Evolutionary conservation across 2,797 vertebrate genomes (phyloP).

Genomic region (Lepidocolaptes lacrymiger): DNA sequence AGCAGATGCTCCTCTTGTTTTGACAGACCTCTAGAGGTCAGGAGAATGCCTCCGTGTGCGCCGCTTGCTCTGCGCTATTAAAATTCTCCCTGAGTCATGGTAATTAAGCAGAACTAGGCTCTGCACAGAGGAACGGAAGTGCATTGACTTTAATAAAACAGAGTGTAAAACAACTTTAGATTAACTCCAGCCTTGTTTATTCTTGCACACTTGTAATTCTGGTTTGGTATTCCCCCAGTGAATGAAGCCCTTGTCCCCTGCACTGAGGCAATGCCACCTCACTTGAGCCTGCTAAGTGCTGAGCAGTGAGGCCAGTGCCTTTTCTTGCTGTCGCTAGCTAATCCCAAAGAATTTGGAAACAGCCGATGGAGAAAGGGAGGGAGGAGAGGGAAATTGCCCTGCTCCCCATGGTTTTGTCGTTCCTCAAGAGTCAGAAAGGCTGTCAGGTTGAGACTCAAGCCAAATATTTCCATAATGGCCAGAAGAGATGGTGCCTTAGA

Average conservation of each 20-base stretch:
- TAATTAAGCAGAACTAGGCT: slow-evolving; percentile 77
- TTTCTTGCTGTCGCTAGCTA: not conserved
- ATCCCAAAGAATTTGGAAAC: slow-evolving; percentile 50
- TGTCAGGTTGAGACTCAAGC: slow-evolving; percentile 8
- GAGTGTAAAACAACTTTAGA: slow-evolving; percentile 79
- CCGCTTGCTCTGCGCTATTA: slow-evolving; percentile 35
- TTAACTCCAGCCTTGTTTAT: slow-evolving; percentile 79
- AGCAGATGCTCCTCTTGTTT: slow-evolving; percentile 14
- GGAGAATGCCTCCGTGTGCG: slow-evolving; percentile 73
- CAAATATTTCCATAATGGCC: slow-evolving; percentile 31
- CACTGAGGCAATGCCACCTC: slow-evolving; percentile 7
- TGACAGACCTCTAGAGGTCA: slow-evolving; percentile 82
- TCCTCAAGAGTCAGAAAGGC: slow-evolving; percentile 34
- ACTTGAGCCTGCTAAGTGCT: slow-evolving; percentile 42
- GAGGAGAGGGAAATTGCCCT: not conserved
- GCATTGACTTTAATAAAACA: slow-evolving; percentile 80
- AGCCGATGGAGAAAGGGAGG: not conserved
- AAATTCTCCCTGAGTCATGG: slow-evolving; percentile 73
- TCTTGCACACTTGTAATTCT: slow-evolving; percentile 74
- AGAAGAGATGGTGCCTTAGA: not conserved
- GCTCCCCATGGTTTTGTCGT: not conserved
- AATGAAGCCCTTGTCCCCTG: slow-evolving; percentile 68
- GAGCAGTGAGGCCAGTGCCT: not conserved
- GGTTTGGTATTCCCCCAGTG: slow-evolving; percentile 60
- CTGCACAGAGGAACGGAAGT: slow-evolving; percentile 76